A percentile compares a stretch with the other conserved stretches of the same genome.
Conservation (phyloP, 2,888 invertebrate genomes). For the Tenthredo amoena region DNA sequence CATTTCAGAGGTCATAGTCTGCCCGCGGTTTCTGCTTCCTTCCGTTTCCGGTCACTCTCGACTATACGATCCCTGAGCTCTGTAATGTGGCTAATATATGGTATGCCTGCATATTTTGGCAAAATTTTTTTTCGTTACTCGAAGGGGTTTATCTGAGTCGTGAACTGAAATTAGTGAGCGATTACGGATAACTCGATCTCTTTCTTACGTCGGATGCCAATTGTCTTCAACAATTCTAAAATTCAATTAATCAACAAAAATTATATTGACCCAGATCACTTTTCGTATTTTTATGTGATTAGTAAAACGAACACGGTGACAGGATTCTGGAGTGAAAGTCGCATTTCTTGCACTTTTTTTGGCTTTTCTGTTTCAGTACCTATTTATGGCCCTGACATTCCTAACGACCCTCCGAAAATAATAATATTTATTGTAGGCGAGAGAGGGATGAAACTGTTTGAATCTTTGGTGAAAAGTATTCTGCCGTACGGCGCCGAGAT, state of each 20-base stretch:
- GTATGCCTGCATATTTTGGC: background rate
- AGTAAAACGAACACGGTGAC: background rate
- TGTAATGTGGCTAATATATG: background rate
- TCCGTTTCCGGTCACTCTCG: background rate
- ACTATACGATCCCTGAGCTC: background rate
- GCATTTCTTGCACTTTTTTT: background rate
- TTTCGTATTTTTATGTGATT: background rate
- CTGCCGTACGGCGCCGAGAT: background rate
- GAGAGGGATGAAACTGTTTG: background rate
- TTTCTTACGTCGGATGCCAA: background rate
- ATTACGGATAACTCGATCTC: background rate
- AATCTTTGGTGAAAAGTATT: background rate
- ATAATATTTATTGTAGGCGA: background rate
- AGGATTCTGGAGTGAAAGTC: background rate
- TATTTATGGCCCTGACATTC: background rate
- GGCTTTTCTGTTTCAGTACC: background rate
- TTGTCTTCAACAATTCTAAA: background rate
- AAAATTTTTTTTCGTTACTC: background rate
- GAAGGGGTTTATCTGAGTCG: background rate
- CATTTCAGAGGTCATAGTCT: conserved; percentile 32
- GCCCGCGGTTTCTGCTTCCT: background rate
- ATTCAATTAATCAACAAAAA: background rate
- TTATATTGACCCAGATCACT: background rate
- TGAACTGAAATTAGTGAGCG: background rate
- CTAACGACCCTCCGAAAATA: background rate